A percentile compares a stretch with the other conserved stretches of the same genome.
Evolutionary conservation across 2,797 vertebrate species (phyloP).

Genomic region (Acanthis flammea): DNA sequence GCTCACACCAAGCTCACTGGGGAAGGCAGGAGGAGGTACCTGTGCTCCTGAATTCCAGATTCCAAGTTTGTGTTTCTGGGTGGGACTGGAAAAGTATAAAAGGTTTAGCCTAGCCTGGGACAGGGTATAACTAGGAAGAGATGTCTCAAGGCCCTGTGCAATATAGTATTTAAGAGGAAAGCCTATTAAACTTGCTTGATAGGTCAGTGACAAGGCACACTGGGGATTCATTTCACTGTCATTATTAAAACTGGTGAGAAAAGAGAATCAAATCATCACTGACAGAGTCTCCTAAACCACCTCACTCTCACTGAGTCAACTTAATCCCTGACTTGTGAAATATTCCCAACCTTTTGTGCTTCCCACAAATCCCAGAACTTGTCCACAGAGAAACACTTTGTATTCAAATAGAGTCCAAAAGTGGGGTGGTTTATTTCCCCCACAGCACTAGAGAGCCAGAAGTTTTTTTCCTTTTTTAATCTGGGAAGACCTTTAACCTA

Average conservation of each 20-base stretch:
- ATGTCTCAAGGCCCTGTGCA: neutral
- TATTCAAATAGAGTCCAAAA: neutral
- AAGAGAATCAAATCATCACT: neutral
- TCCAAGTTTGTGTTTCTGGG: neutral
- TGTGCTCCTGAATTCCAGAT: neutral
- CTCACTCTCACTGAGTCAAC: neutral
- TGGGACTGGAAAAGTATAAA: neutral
- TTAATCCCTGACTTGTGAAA: neutral
- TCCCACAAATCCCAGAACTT: neutral
- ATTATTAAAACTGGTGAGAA: neutral
- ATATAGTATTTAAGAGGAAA: neutral
- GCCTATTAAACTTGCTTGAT: neutral
- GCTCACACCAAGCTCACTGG: neutral
- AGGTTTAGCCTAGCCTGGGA: neutral
- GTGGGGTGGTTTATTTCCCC: accelerated
- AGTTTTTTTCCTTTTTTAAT: neutral
- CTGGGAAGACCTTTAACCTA: neutral
- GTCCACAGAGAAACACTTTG: neutral
- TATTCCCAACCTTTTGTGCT: accelerated
- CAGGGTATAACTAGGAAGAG: neutral
- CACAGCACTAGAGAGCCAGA: neutral
- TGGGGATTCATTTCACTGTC: neutral
- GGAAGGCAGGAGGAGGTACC: neutral
- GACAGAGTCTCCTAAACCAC: neutral
- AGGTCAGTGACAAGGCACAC: neutral